Conservation (phyloP, 2,113 vertebrate genomes). For the Ranitomeya imitator region DNA sequence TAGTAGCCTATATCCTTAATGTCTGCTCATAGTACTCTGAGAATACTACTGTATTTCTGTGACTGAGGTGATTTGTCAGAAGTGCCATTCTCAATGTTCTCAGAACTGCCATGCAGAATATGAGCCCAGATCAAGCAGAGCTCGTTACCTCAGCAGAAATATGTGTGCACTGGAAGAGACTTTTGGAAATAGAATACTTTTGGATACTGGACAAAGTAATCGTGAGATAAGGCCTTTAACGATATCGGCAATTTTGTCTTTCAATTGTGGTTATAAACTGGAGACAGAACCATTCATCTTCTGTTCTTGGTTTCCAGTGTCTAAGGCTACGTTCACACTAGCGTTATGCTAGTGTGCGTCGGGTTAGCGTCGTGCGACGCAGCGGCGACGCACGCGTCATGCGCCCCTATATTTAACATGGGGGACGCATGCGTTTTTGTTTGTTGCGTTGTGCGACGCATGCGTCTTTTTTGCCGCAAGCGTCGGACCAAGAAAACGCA, state of each 20-base stretch:
- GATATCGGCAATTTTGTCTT: background rate
- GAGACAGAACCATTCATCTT: background rate
- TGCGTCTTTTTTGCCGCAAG: too few relatives aligned
- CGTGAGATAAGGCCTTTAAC: background rate
- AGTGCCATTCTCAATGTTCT: conserved; percentile 16
- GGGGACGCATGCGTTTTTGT: too few relatives aligned
- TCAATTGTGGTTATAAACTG: background rate
- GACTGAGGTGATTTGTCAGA: background rate
- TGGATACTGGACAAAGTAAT: background rate
- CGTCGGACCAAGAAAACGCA: too few relatives aligned
- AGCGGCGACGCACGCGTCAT: too few relatives aligned
- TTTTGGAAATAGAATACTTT: background rate
- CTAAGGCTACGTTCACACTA: too few relatives aligned
- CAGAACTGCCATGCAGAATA: background rate
- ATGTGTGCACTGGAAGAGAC: background rate
- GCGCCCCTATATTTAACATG: too few relatives aligned
- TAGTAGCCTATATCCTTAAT: background rate
- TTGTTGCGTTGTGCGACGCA: too few relatives aligned
- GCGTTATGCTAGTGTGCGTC: too few relatives aligned
- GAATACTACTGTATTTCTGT: background rate
- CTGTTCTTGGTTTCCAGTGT: background rate
- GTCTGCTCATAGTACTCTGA: background rate
- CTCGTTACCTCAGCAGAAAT: background rate
- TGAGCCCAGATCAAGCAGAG: background rate
- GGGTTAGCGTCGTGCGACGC: too few relatives aligned